Percentiles rank a stretch among this genome's conserved stretches.
Evolutionary conservation across 2,113 vertebrate genomes (phyloP).

Genomic region (Prunella himalayana): DNA sequence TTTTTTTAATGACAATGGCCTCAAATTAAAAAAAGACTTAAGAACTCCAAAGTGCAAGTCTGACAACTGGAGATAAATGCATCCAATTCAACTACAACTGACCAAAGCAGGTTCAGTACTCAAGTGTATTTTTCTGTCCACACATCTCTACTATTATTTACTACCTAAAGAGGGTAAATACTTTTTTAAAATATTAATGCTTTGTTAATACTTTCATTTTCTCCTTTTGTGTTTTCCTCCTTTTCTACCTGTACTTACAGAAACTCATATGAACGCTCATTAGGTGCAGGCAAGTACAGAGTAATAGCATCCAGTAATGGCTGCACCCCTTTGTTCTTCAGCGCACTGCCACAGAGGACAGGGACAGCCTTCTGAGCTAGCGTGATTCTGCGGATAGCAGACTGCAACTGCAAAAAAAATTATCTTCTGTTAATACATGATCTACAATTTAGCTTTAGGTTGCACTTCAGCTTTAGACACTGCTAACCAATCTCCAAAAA

Average conservation of each 20-base stretch:
- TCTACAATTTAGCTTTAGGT: not conserved
- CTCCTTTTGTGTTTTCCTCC: not conserved
- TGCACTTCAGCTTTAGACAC: not conserved
- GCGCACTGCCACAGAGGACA: conserved; percentile 89
- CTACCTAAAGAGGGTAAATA: not conserved
- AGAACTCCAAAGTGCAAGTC: not conserved
- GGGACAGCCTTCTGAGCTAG: conserved; percentile 86
- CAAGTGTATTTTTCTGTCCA: not conserved
- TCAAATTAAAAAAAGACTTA: not conserved
- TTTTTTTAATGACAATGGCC: not conserved
- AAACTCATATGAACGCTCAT: conserved; percentile 82
- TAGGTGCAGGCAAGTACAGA: conserved; percentile 86
- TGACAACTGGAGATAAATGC: not conserved
- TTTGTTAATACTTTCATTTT: not conserved
- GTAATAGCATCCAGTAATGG: conserved; percentile 88
- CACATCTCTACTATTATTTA: not conserved
- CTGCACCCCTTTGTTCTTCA: conserved; percentile 94
- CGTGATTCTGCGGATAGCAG: conserved; percentile 86
- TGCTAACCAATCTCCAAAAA: not conserved
- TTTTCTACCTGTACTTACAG: conserved; percentile 78
- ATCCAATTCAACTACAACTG: not conserved
- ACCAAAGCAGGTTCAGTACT: not conserved
- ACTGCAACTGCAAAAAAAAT: conserved; percentile 74
- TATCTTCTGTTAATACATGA: not conserved
- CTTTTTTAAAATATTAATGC: not conserved